Conservation (phyloP, 2,797 vertebrate genomes). For the Myotis daubentonii region DNA sequence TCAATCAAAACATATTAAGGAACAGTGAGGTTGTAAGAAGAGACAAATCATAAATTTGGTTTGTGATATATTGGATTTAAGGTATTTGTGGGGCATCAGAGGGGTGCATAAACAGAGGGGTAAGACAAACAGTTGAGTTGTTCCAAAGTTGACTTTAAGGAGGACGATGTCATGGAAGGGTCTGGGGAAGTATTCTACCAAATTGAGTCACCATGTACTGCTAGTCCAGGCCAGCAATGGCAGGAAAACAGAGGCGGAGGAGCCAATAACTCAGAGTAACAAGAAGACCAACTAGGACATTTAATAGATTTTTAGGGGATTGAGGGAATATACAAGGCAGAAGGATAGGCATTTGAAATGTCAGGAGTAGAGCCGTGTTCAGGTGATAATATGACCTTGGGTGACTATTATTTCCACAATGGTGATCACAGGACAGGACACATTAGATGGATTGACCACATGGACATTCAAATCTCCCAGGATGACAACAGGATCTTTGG, state of each 20-base stretch:
- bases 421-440: neutral
- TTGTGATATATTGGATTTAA: neutral
- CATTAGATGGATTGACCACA: neutral
- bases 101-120: neutral
- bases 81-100: neutral
- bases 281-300: neutral
- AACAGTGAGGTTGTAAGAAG: neutral
- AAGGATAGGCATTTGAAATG: neutral
- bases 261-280: neutral
- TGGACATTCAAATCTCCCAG: neutral
- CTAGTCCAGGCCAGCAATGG: neutral
- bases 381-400: neutral
- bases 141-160: neutral
- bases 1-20: neutral
- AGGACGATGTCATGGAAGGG: neutral
- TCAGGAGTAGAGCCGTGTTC: neutral
- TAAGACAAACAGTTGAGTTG: neutral
- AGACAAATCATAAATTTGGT: neutral
- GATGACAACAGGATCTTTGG: neutral
- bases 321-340: neutral
- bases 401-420: neutral
- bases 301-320: neutral
- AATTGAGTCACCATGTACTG: neutral
- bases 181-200: neutral
- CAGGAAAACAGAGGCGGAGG: neutral